Conservation (phyloP, 2,113 vertebrate genomes). For the Lasiurus borealis region DNA sequence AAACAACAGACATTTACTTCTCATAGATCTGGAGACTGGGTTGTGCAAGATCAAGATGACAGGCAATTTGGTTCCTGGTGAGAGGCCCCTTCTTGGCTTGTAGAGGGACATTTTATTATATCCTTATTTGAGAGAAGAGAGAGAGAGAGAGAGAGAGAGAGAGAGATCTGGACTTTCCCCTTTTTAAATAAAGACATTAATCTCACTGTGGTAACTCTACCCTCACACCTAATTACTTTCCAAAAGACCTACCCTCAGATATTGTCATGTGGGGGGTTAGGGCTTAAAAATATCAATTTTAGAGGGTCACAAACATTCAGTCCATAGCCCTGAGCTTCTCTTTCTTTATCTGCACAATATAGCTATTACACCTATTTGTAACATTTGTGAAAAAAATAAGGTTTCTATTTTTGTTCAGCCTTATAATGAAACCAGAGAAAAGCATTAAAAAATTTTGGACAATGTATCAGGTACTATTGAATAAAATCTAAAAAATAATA, state of each 20-base stretch:
- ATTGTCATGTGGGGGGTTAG: not conserved
- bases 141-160: too few relatives aligned
- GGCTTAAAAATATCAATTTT: not conserved
- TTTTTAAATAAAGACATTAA: not conserved
- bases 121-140: not conserved
- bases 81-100: not conserved
- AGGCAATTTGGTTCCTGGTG: not conserved
- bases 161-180: not conserved
- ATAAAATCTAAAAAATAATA: not conserved
- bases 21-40: not conserved
- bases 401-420: not conserved
- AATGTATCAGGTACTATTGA: not conserved
- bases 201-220: not conserved
- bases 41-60: not conserved
- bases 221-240: not conserved
- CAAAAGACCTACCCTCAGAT: not conserved
- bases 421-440: slow-evolving; percentile 49
- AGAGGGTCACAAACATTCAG: not conserved
- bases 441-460: not conserved
- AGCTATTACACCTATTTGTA: not conserved
- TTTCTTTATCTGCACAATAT: not conserved
- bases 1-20: not conserved
- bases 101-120: not conserved
- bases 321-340: not conserved
- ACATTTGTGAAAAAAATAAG: not conserved